Evolutionary conservation across 2,888 invertebrate genomes (phyloP).

Genomic region (Atrina japonica): DNA sequence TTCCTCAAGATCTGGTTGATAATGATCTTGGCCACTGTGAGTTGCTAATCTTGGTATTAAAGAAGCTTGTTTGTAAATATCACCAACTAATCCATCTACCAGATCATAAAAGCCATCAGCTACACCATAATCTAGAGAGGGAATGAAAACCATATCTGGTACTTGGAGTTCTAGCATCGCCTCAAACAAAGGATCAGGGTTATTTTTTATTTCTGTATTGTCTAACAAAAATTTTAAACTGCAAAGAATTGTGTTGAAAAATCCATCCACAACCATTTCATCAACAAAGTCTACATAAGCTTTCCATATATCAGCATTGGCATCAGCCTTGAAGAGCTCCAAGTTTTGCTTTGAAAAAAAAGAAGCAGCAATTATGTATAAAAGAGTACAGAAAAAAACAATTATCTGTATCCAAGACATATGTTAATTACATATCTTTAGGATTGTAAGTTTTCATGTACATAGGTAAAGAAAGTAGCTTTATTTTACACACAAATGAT

Average conservation of each 20-base stretch:
- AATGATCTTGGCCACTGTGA: constrained; percentile 80
- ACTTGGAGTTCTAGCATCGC: constrained; percentile 90
- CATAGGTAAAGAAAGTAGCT: too few relatives aligned
- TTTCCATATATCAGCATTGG: constrained; percentile 87
- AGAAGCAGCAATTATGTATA: too few relatives aligned
- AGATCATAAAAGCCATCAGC: constrained; percentile 89
- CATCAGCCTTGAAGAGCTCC: constrained; percentile 88
- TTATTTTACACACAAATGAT: too few relatives aligned
- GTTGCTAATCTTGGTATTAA: constrained; percentile 88
- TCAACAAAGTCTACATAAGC: constrained; percentile 94
- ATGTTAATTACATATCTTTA: too few relatives aligned
- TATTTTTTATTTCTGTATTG: constrained; percentile 91
- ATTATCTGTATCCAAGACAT: neutral
- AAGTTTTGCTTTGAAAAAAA: constrained; percentile 87
- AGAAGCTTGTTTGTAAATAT: constrained; percentile 91
- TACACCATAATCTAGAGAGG: constrained; percentile 89
- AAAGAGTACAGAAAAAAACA: neutral
- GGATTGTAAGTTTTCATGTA: too few relatives aligned
- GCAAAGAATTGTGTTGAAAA: constrained; percentile 85
- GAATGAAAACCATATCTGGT: constrained; percentile 91
- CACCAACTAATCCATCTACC: constrained; percentile 88
- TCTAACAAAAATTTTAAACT: constrained; percentile 94
- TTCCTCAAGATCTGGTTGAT: constrained; percentile 87
- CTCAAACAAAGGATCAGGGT: constrained; percentile 91
- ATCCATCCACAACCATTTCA: constrained; percentile 89